Evolutionary conservation across 2,888 invertebrate genomes (phyloP).

Genomic region (Lymantria monacha): DNA sequence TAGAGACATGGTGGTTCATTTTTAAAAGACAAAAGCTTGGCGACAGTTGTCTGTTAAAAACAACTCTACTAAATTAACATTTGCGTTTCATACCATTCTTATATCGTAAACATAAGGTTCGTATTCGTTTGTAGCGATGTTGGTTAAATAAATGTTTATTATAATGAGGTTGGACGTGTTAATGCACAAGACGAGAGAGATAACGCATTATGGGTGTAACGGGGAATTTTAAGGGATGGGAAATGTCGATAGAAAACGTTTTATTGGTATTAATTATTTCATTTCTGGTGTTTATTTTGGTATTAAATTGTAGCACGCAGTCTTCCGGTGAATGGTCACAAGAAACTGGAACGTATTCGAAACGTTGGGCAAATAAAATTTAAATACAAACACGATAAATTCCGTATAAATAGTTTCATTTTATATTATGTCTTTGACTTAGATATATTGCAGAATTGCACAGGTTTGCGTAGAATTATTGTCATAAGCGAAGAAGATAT

Average conservation of each 20-base stretch:
- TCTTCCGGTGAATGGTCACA: too few species aligned
- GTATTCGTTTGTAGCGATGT: constrained; percentile 4
- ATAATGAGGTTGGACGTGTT: constrained; percentile 72
- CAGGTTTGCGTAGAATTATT: too few species aligned
- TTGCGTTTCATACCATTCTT: constrained; percentile 8
- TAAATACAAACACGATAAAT: too few species aligned
- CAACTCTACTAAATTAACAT: constrained; percentile 2
- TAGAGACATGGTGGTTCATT: constrained; percentile 2
- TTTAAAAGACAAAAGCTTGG: constrained; percentile 22
- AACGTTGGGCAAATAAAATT: too few species aligned
- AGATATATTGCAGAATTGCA: too few species aligned
- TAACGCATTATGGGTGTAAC: constrained; percentile 56
- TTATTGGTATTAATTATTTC: neutral
- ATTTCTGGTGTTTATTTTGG: too few species aligned
- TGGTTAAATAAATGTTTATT: constrained; percentile 38
- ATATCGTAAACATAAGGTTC: neutral
- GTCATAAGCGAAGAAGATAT: too few species aligned
- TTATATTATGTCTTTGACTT: too few species aligned
- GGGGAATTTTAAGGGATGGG: constrained; percentile 42
- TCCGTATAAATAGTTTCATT: too few species aligned
- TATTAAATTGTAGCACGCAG: too few species aligned
- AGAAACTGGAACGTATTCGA: too few species aligned
- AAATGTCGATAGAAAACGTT: neutral
- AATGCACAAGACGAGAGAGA: constrained; percentile 67
- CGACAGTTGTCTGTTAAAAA: constrained; percentile 25